Percentiles rank a stretch among this genome's conserved stretches.
These are phyloP conservation scores for Pachypsylla venusta DNA, from an alignment of 1,140 invertebrate genomes.

Conservation along the genomic window DNA sequence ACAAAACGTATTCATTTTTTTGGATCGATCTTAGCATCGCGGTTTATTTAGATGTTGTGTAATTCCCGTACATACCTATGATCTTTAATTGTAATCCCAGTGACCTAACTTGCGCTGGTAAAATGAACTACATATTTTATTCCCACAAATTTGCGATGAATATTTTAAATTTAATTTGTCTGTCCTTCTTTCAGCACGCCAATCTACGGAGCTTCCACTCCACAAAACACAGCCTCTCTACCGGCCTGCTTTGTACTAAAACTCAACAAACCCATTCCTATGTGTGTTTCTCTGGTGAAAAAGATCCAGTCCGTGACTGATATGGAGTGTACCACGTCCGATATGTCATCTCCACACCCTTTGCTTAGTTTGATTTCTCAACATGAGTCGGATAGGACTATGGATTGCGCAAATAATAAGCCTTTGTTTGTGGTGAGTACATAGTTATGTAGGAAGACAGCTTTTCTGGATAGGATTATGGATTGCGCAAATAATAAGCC, in stretches of 20 bases:
- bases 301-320: slow-evolving; percentile 55
- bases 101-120: too few relatives aligned
- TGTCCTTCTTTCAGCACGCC: slow-evolving; percentile 40
- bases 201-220: slow-evolving; percentile 57
- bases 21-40: too few relatives aligned
- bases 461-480: too few relatives aligned
- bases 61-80: too few relatives aligned
- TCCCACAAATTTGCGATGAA: not conserved
- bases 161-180: not conserved
- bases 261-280: slow-evolving; percentile 70
- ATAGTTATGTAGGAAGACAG: not conserved
- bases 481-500: slow-evolving; percentile 35
- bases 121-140: not conserved
- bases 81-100: too few relatives aligned
- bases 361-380: slow-evolving; percentile 60
- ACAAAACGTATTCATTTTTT: too few relatives aligned
- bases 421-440: slow-evolving; percentile 17
- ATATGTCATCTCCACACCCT: slow-evolving; percentile 44
- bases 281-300: slow-evolving; percentile 57
- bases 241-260: slow-evolving; percentile 83
- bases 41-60: too few relatives aligned
- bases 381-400: slow-evolving; percentile 47
- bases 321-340: slow-evolving; percentile 29
- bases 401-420: slow-evolving; percentile 37
- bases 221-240: slow-evolving; percentile 70